phyloP scores from a whole-genome alignment of 2,797 vertebrate species.

The Tamandua tetradactyla region DNA sequence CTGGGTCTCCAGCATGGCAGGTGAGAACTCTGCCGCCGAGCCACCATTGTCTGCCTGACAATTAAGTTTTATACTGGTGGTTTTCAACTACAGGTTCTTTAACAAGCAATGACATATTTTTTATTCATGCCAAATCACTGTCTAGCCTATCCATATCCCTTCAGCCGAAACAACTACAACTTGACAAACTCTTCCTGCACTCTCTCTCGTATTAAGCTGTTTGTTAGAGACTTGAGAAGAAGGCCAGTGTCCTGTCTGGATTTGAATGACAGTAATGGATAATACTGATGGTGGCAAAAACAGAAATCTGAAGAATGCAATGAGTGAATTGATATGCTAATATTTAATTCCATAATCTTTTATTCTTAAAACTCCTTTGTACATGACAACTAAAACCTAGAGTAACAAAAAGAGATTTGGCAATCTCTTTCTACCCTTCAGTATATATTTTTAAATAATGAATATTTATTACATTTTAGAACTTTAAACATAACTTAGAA shows the following conservation, averaged over 20 bases:
- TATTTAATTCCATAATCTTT: background rate
- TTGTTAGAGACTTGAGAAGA: background rate
- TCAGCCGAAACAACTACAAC: background rate
- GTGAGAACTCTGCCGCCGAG: no score
- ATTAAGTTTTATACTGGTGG: background rate
- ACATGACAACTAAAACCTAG: background rate
- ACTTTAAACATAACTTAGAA: background rate
- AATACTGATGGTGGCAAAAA: background rate
- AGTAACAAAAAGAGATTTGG: background rate
- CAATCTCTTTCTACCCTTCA: background rate
- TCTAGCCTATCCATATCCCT: background rate
- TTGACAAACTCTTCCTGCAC: accelerated
- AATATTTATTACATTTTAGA: background rate
- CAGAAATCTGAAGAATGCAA: background rate
- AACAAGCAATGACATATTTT: background rate
- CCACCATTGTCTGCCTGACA: no score
- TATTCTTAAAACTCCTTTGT: background rate
- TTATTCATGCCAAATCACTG: background rate
- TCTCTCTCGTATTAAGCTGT: no score
- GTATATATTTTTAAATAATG: background rate
- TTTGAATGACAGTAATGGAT: background rate
- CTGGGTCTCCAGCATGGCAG: no score
- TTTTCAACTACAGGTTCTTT: background rate
- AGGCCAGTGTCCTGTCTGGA: background rate
- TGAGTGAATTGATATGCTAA: background rate